Percentiles rank a stretch among this genome's conserved stretches.
These are phyloP conservation scores for Eustalomyia histrio DNA, from an alignment of 2,888 invertebrate genomes.

Conservation along the genomic window DNA sequence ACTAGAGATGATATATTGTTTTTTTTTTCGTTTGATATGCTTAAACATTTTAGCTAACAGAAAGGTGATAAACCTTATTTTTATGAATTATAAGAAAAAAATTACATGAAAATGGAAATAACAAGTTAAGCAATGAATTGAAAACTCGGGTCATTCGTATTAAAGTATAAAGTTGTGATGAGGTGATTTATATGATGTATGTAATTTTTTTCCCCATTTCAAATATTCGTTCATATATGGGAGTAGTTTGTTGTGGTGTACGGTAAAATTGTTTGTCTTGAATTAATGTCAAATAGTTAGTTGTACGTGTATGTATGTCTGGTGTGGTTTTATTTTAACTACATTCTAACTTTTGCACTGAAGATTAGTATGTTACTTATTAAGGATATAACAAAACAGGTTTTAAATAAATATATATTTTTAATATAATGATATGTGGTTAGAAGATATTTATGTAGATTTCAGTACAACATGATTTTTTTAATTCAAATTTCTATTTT, in stretches of 20 bases:
- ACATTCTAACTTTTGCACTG: not conserved
- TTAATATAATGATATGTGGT: not conserved
- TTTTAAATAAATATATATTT: not conserved
- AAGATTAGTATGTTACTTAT: slow-evolving; percentile 28
- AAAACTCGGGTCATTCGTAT: slow-evolving; percentile 28
- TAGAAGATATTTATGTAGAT: not conserved
- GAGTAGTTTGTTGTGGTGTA: slow-evolving; percentile 5
- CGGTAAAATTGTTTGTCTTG: slow-evolving; percentile 8
- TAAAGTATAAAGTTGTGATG: slow-evolving; percentile 27
- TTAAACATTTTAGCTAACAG: not conserved
- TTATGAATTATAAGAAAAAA: slow-evolving; percentile 47
- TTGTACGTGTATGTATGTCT: not conserved
- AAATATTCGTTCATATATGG: slow-evolving; percentile 2
- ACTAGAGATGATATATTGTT: not conserved
- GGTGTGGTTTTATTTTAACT: not conserved
- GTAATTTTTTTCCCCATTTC: not conserved
- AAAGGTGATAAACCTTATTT: slow-evolving; percentile 57
- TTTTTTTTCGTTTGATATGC: not conserved
- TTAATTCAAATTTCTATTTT: too few relatives aligned
- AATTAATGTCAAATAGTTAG: slow-evolving; percentile 37
- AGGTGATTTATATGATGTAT: slow-evolving; percentile 22
- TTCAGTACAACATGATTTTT: too few relatives aligned
- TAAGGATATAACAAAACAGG: slow-evolving; percentile 41
- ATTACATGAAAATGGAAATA: slow-evolving; percentile 42
- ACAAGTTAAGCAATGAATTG: slow-evolving; percentile 35